Conservation (phyloP, 2,888 invertebrate genomes). For the Sceliomorpha sp. region DNA sequence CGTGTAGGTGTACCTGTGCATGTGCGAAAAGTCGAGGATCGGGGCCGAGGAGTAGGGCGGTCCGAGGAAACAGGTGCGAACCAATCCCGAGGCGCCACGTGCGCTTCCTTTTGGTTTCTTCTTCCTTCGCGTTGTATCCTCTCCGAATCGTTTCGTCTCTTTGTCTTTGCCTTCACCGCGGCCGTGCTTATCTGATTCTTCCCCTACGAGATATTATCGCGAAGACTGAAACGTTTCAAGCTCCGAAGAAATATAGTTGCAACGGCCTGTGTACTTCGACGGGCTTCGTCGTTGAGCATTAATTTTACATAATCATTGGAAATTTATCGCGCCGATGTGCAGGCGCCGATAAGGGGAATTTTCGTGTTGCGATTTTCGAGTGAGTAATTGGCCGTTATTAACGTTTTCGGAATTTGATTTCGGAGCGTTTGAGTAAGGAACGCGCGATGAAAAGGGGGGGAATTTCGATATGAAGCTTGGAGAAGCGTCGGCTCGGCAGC, state of each 20-base stretch:
- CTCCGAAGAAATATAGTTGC: slow-evolving; percentile 46
- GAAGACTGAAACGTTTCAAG: slow-evolving; percentile 46
- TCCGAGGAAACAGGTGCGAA: slow-evolving; percentile 75
- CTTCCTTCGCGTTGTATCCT: slow-evolving; percentile 50
- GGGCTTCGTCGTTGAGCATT: slow-evolving; percentile 32
- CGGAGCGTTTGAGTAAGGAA: no score
- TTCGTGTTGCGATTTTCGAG: no score
- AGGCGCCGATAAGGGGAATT: no score
- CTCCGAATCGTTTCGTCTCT: slow-evolving; percentile 54
- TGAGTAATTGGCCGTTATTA: no score
- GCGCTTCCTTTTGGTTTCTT: slow-evolving; percentile 69
- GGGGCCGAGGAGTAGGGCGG: slow-evolving; percentile 72
- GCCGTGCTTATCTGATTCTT: slow-evolving; percentile 52
- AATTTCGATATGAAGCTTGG: no score
- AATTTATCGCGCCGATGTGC: no score
- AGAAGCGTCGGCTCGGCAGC: no score
- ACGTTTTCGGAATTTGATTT: no score
- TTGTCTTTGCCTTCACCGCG: slow-evolving; percentile 53
- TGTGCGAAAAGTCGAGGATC: slow-evolving; percentile 54
- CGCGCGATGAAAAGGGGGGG: no score
- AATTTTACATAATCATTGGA: slow-evolving; percentile 9
- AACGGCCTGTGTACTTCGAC: slow-evolving; percentile 38
- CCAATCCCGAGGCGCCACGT: slow-evolving; percentile 75
- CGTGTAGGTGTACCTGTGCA: background rate
- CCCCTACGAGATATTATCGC: slow-evolving; percentile 51